Conservation (phyloP, 2,113 vertebrate genomes). For the Engystomops pustulosus region DNA sequence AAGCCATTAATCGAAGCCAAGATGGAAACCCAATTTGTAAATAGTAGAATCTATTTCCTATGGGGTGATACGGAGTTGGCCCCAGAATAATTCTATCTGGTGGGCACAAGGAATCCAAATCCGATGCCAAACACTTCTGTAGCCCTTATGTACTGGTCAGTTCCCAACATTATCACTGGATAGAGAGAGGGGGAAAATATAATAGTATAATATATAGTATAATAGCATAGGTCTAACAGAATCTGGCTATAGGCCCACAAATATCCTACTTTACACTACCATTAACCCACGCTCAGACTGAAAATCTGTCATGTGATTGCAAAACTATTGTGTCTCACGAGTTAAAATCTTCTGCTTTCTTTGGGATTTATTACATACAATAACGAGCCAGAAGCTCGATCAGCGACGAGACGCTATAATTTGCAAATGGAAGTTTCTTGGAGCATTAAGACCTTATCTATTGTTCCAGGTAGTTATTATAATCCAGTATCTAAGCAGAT, state of each 20-base stretch:
- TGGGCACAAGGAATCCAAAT: too few species aligned
- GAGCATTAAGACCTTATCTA: background rate
- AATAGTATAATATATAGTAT: too few species aligned
- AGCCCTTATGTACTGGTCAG: too few species aligned
- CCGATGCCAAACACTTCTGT: too few species aligned
- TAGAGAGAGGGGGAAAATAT: too few species aligned
- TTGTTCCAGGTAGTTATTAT: constrained; percentile 6
- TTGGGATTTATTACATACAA: background rate
- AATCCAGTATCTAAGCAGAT: background rate
- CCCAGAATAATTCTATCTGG: too few species aligned
- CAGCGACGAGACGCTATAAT: background rate
- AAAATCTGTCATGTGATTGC: background rate
- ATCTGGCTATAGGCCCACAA: background rate
- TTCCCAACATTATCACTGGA: too few species aligned
- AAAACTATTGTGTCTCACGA: background rate
- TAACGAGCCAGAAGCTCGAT: background rate
- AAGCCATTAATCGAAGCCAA: too few species aligned
- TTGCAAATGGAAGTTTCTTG: background rate
- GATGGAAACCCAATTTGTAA: too few species aligned
- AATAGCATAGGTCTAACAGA: too few species aligned
- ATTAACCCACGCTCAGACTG: background rate
- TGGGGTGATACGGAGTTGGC: too few species aligned
- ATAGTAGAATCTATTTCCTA: too few species aligned
- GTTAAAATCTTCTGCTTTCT: background rate
- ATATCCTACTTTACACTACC: background rate